Percentiles rank a stretch among this genome's conserved stretches.
Evolutionary conservation across 2,888 invertebrate genomes (phyloP).

Genomic region (Seira sanloemensis): DNA sequence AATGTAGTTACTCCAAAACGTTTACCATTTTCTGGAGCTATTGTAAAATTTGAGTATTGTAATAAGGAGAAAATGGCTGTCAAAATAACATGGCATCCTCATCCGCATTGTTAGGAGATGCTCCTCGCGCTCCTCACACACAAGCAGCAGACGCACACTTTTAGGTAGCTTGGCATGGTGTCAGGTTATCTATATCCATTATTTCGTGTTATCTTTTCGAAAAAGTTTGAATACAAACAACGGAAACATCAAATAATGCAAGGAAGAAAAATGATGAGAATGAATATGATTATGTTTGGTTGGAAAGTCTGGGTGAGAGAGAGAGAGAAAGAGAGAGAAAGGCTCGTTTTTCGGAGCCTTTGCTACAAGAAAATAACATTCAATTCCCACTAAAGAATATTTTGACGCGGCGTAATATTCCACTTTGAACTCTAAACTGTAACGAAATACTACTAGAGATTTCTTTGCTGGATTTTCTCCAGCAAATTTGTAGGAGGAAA

Average conservation of each 20-base stretch:
- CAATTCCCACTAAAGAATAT: neutral
- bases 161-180: neutral
- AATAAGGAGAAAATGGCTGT: neutral
- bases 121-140: no score
- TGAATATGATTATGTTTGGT: conserved; percentile 34
- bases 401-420: neutral
- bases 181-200: conserved; percentile 28
- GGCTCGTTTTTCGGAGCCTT: neutral
- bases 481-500: conserved; percentile 3
- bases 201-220: conserved; percentile 30
- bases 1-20: neutral
- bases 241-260: conserved; percentile 37
- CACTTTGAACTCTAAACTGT: no score
- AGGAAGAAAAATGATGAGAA: neutral
- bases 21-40: neutral
- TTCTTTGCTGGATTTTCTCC: conserved; percentile 46
- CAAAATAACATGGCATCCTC: neutral
- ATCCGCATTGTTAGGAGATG: neutral
- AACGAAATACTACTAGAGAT: neutral
- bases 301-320: neutral
- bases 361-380: neutral
- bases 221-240: conserved; percentile 48
- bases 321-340: no score
- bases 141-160: neutral
- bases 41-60: neutral